Evolutionary conservation across 2,888 invertebrate species (phyloP).

Genomic region (Meandrusa payeni): DNA sequence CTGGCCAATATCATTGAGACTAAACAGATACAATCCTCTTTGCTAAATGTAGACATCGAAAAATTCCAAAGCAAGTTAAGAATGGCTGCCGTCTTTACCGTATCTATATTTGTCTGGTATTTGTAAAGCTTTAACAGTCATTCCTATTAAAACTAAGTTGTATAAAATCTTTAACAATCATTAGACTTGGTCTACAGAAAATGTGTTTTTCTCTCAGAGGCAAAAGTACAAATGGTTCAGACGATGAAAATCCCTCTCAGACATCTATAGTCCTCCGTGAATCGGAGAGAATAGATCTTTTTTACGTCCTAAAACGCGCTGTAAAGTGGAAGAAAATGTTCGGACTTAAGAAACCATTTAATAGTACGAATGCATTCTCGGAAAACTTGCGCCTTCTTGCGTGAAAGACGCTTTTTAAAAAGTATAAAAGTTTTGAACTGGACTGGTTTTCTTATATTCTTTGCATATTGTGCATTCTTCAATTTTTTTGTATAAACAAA

Average conservation of each 20-base stretch:
- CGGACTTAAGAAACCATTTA: constrained; percentile 21
- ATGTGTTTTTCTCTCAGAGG: background rate
- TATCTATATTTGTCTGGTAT: too few relatives aligned
- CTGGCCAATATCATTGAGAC: too few relatives aligned
- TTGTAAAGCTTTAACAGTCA: too few relatives aligned
- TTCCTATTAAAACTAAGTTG: constrained; percentile 1
- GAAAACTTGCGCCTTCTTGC: constrained; percentile 16
- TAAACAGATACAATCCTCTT: too few relatives aligned
- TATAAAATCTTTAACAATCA: constrained; percentile 11
- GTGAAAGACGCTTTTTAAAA: constrained; percentile 16
- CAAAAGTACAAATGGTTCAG: constrained; percentile 13
- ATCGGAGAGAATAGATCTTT: constrained; percentile 21
- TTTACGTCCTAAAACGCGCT: constrained; percentile 17
- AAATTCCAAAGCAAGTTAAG: constrained; percentile 7
- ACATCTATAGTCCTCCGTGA: constrained; percentile 13
- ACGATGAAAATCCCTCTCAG: constrained; percentile 12
- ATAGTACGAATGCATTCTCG: constrained; percentile 7
- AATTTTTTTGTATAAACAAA: too few relatives aligned
- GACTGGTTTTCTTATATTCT: background rate
- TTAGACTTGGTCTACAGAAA: constrained; percentile 9
- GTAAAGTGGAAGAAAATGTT: constrained; percentile 19
- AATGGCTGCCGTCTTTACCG: too few relatives aligned
- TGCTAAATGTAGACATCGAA: too few relatives aligned
- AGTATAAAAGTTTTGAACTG: constrained; percentile 14
- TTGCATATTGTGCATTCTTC: too few relatives aligned